Evolutionary conservation across 1,140 invertebrate species (phyloP).

Genomic region (Diachasma alloeum): DNA sequence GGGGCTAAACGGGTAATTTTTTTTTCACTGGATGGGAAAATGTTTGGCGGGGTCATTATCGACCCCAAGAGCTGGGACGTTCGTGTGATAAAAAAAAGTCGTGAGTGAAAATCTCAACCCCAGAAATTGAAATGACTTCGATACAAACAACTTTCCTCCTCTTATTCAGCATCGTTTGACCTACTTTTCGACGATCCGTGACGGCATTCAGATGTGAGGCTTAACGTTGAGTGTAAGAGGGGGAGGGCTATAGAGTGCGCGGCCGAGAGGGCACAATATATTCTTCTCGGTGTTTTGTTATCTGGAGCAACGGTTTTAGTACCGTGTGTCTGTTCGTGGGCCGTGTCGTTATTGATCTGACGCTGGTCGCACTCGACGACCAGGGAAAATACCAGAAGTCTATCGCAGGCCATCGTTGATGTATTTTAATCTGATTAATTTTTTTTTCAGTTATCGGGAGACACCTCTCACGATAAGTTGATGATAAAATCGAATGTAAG

Average conservation of each 20-base stretch:
- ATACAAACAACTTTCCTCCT: background rate
- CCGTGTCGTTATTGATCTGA: slow-evolving; percentile 59
- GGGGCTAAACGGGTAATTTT: background rate
- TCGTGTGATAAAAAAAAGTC: background rate
- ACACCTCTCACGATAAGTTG: background rate
- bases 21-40: background rate
- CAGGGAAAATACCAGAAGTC: slow-evolving; percentile 6
- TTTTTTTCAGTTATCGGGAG: background rate
- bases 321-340: slow-evolving; percentile 47
- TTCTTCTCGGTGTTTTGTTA: slow-evolving; percentile 45
- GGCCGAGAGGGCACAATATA: slow-evolving; percentile 6
- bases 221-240: background rate
- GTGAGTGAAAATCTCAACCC: background rate
- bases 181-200: background rate
- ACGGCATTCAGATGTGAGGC: slow-evolving; percentile 5
- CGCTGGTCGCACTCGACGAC: slow-evolving; percentile 38
- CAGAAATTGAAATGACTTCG: background rate
- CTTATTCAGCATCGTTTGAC: slow-evolving; percentile 5
- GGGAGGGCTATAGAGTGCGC: background rate
- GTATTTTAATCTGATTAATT: background rate
- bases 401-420: background rate
- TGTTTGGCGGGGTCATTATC: background rate
- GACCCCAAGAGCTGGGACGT: background rate
- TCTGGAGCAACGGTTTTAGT: slow-evolving; percentile 53
- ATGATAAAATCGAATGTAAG: background rate